Percentiles rank a stretch among this genome's conserved stretches.
Evolutionary conservation across 2,888 invertebrate genomes (phyloP).

Genomic region (Luperina nickerlii): DNA sequence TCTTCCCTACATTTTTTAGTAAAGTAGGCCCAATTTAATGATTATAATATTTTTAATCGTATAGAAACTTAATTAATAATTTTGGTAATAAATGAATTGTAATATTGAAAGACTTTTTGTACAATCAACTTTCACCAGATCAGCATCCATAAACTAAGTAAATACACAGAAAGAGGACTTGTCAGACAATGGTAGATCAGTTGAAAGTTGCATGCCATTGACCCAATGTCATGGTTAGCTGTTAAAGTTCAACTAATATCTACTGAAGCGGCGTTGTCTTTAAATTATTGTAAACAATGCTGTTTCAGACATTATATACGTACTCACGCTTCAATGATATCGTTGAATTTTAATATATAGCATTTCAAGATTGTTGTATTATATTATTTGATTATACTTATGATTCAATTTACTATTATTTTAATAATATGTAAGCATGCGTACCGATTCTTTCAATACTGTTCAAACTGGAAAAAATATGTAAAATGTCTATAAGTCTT

Average conservation of each 20-base stretch:
- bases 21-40: slow-evolving; percentile 60
- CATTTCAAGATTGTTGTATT: slow-evolving; percentile 22
- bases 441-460: slow-evolving; percentile 85
- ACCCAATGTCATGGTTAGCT: slow-evolving; percentile 24
- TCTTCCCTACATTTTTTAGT: slow-evolving; percentile 39
- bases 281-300: not conserved
- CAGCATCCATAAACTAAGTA: slow-evolving; percentile 6
- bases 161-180: slow-evolving; percentile 5
- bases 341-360: slow-evolving; percentile 40
- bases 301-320: not conserved
- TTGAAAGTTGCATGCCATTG: slow-evolving; percentile 56
- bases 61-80: not conserved
- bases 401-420: slow-evolving; percentile 47
- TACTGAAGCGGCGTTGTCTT: slow-evolving; percentile 26
- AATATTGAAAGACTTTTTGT: slow-evolving; percentile 64
- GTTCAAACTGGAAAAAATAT: slow-evolving; percentile 84
- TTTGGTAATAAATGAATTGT: slow-evolving; percentile 32
- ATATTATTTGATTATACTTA: slow-evolving; percentile 23
- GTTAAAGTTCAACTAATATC: slow-evolving; percentile 52
- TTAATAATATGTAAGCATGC: slow-evolving; percentile 79
- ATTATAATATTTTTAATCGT: slow-evolving; percentile 19
- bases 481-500: slow-evolving; percentile 74
- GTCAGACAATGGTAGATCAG: slow-evolving; percentile 8
- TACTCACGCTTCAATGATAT: slow-evolving; percentile 54
- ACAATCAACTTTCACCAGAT: slow-evolving; percentile 60